Evolutionary conservation across 2,113 vertebrate species (phyloP).

Genomic region (Ciconia boyciana): DNA sequence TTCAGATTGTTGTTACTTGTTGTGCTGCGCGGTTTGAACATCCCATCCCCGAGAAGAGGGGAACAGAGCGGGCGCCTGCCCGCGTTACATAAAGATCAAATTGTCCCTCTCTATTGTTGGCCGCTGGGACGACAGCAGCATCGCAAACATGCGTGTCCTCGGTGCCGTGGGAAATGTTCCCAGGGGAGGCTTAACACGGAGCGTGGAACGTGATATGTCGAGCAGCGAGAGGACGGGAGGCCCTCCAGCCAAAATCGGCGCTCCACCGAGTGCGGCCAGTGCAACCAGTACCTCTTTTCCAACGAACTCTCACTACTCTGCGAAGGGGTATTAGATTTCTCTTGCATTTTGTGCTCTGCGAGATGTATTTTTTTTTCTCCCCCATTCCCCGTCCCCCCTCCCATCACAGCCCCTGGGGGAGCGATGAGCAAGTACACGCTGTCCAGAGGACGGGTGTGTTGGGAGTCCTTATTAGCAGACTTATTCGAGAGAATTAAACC

Average conservation of each 20-base stretch:
- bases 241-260: neutral
- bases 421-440: neutral
- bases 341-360: neutral
- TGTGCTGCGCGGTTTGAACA: neutral
- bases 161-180: slow-evolving; percentile 51
- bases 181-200: slow-evolving; percentile 33
- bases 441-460: neutral
- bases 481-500: slow-evolving; percentile 46
- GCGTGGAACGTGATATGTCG: slow-evolving; percentile 47
- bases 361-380: neutral
- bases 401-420: neutral
- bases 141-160: neutral
- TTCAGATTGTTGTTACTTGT: neutral
- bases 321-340: slow-evolving; percentile 59
- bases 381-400: neutral
- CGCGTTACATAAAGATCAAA: neutral
- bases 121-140: neutral
- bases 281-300: slow-evolving; percentile 32
- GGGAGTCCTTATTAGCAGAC: slow-evolving; percentile 4
- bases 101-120: slow-evolving; percentile 47
- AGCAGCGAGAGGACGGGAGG: neutral
- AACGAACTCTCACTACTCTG: slow-evolving; percentile 61
- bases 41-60: neutral
- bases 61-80: neutral
- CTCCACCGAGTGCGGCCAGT: neutral